phyloP scores from a whole-genome alignment of 2,888 invertebrate species.

The Blastobasis lacticolella region DNA sequence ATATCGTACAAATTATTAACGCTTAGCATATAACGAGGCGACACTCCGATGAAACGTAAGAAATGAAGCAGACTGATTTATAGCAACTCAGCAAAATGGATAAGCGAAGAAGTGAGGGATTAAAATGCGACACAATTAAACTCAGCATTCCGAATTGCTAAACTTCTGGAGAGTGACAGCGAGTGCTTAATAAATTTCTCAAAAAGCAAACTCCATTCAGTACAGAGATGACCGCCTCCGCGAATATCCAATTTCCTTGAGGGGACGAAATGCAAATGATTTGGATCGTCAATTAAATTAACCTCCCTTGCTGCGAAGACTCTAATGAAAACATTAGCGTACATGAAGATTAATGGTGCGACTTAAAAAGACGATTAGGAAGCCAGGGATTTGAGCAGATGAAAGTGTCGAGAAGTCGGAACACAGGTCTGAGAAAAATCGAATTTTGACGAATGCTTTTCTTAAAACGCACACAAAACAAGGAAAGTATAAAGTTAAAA shows the following conservation, averaged over 20 bases:
- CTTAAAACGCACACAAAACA: background rate
- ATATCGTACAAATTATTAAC: conserved; percentile 2
- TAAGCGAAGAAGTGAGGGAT: too few species aligned
- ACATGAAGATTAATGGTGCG: conserved; percentile 10
- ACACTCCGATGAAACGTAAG: background rate
- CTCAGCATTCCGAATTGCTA: too few species aligned
- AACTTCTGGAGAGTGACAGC: too few species aligned
- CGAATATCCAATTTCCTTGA: background rate
- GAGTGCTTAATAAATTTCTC: too few species aligned
- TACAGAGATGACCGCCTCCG: background rate
- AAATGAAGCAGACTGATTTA: background rate
- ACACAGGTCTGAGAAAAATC: background rate
- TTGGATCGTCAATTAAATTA: conserved; percentile 14
- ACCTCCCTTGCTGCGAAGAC: conserved; percentile 4
- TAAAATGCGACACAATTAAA: too few species aligned
- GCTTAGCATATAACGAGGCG: background rate
- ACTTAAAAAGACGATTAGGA: conserved; percentile 5
- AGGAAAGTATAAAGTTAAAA: background rate
- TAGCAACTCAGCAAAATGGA: conserved; percentile 1
- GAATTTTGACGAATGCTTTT: background rate
- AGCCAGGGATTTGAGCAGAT: background rate
- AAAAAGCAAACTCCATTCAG: background rate
- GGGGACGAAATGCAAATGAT: conserved; percentile 10
- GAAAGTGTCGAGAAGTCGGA: background rate
- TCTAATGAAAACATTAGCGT: conserved; percentile 13